Base-by-base conservation (phyloP, 2,113 vertebrate genomes). In the Chascanopsetta lugubris region DNA sequence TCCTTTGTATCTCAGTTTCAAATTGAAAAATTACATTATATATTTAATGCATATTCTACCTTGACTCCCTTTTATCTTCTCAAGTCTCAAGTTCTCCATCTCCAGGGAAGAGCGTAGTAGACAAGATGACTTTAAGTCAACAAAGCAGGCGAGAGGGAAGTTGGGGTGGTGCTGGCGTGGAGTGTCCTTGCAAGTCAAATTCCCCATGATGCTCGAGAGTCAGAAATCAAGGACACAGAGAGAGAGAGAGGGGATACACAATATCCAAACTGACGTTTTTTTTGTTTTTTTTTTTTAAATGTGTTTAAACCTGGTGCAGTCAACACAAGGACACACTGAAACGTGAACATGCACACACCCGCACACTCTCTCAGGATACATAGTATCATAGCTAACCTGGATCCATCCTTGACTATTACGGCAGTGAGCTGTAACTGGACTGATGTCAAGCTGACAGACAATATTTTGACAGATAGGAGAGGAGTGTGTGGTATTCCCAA, bases 161-260 rank as follows among this genome's bases (percentile, higher is more conserved):
- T n/a, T 11, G 24, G 25, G 42, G 34, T 27, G 48, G 26, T 50
- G 34, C 4, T 27, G 36, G 24, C 26, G 32, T 34, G 8, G 38
- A 67, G 42, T 74, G 74, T 82, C 87, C 80, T 87, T 91, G 85
- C 74, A 87, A 90, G 72, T 88, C 63, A 48, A 72, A 87, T 78
- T 87, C 88, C 82, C 80, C 83, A 79, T 57, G 83, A 79, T 87
- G 81, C 62, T 49, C 47, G 47, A 78, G 61, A 80, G 70, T 85
- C 75, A 82, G 51, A 58, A 82, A 85, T 77, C 79, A 86, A 84
- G 76, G 85, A 80, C 66, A 13, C 50, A 57, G 54, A 72, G 51
- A 69, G 73, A 68, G 50, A 79, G 74, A 66, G 76, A 69, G 72
- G 54, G 9, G 32, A 34, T 34, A 11, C 32, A 34, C 13, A 34